Base-by-base conservation (phyloP, 1,140 invertebrate genomes). In the Penaeus indicus region DNA sequence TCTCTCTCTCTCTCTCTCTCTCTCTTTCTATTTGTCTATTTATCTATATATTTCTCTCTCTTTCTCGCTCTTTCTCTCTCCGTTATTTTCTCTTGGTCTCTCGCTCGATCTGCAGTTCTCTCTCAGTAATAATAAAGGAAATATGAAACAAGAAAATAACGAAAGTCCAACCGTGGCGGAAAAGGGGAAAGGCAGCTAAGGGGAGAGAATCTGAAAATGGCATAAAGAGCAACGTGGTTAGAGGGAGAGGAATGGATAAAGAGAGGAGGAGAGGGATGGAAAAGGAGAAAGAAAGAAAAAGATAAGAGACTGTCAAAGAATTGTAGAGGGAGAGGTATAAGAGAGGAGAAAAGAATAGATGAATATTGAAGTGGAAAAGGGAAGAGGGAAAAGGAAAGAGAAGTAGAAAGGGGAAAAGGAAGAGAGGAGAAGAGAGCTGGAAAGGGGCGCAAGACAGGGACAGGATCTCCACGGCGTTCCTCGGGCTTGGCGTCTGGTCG, bases 131-230 rank as follows among this genome's bases (percentile, higher is more conserved):
- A 77, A 21, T 16, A 77, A 32, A 32, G 32, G 16, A 77, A 77
- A 27, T 16, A 77, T 16, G 18, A 77, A 18, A 77, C 42, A 19
- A 77, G 60, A 21, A 25, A 21, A 81, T 3, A 54, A 21, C 1
- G 60, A 21, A 7, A 81, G 54, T 5, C 3, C 3, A 21, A 81
- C 8, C 19, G 38, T 63, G 69, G 38, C 21, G 25, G 38, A 63
- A 85, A 42, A 75, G 69, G 38, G 63, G 22, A 47, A 60, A 62
- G 69, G 32, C 69, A 62, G 38, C 25, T 38, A 64, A 72, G 69
- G 63, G 38, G 38, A 64, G 69, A 25, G 47, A 47, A 38, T 2
- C 10, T 22, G 75, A 32, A 79, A 25, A 27, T 47, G 63, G 69
- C 25, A 25, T 19, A 72, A 38, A 21, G 69, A 22, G 42, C 8